Evolutionary conservation across 2,113 vertebrate species (phyloP).

Genomic region (Dissostichus mawsoni): DNA sequence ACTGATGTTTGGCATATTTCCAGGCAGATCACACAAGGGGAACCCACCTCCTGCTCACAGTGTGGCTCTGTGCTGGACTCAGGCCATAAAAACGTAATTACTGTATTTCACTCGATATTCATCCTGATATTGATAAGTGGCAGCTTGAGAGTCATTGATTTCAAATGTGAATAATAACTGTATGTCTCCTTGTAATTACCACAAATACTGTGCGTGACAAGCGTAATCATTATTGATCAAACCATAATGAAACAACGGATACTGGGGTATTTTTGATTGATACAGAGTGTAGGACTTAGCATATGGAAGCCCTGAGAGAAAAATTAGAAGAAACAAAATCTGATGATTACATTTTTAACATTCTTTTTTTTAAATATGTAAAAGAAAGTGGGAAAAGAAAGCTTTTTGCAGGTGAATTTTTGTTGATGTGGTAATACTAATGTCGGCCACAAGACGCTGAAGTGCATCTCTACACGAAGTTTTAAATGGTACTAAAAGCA

Average conservation of each 20-base stretch:
- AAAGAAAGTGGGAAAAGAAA: no score
- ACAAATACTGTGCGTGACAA: background rate
- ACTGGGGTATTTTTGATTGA: background rate
- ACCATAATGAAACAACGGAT: slow-evolving; percentile 22
- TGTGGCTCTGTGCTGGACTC: slow-evolving; percentile 75
- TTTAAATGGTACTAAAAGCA: no score
- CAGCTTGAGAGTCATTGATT: background rate
- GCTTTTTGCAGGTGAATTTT: no score
- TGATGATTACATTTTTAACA: no score
- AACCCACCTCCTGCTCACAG: slow-evolving; percentile 63
- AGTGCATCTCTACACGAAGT: no score
- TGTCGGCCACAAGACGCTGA: no score
- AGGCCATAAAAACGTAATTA: slow-evolving; percentile 72
- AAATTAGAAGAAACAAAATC: no score
- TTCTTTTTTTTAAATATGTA: no score
- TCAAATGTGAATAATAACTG: slow-evolving; percentile 5
- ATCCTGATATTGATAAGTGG: background rate
- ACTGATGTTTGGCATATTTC: slow-evolving; percentile 33
- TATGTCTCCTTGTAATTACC: slow-evolving; percentile 4
- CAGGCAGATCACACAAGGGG: slow-evolving; percentile 60
- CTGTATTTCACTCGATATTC: background rate
- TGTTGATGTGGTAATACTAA: no score
- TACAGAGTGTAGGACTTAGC: background rate
- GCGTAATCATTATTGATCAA: slow-evolving; percentile 10
- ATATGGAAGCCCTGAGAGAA: no score